These are phyloP conservation scores for Perizoma flavofasciatum DNA, from an alignment of 2,888 invertebrate species.

Conservation along the genomic window DNA sequence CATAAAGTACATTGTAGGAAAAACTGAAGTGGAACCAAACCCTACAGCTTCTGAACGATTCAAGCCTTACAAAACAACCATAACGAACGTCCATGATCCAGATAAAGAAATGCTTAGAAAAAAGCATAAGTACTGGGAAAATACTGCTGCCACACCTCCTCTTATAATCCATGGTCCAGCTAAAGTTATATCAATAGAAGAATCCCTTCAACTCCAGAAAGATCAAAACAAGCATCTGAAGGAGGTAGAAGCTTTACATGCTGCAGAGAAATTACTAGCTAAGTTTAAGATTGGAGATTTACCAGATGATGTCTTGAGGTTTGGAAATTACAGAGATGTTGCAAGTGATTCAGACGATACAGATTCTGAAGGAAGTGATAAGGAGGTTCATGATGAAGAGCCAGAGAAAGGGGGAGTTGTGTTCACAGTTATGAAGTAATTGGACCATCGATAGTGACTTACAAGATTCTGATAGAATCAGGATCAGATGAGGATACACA, in stretches of 20 bases:
- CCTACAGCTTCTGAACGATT: slow-evolving; percentile 67
- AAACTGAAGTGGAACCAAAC: slow-evolving; percentile 64
- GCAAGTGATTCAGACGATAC: slow-evolving; percentile 65
- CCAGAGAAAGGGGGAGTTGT: slow-evolving; percentile 82
- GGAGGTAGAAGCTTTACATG: slow-evolving; percentile 81
- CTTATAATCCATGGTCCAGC: slow-evolving; percentile 80
- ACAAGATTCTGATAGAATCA: neutral
- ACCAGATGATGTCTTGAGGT: slow-evolving; percentile 58
- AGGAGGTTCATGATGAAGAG: slow-evolving; percentile 84
- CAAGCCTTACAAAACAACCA: slow-evolving; percentile 84
- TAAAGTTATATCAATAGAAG: slow-evolving; percentile 79
- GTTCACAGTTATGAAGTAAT: slow-evolving; percentile 77
- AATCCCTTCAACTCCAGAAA: slow-evolving; percentile 83
- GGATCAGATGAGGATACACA: neutral
- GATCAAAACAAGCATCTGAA: slow-evolving; percentile 74
- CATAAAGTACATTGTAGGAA: slow-evolving; percentile 81
- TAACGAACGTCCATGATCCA: slow-evolving; percentile 80
- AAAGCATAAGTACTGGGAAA: slow-evolving; percentile 83
- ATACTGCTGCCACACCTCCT: slow-evolving; percentile 86
- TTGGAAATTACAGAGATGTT: slow-evolving; percentile 66
- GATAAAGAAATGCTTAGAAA: slow-evolving; percentile 78
- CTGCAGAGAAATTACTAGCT: slow-evolving; percentile 79
- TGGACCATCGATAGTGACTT: too few species aligned
- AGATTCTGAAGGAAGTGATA: slow-evolving; percentile 76
- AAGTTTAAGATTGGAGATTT: slow-evolving; percentile 64